Conservation (phyloP, 1,140 invertebrate genomes). For the Lineus longissimus region DNA sequence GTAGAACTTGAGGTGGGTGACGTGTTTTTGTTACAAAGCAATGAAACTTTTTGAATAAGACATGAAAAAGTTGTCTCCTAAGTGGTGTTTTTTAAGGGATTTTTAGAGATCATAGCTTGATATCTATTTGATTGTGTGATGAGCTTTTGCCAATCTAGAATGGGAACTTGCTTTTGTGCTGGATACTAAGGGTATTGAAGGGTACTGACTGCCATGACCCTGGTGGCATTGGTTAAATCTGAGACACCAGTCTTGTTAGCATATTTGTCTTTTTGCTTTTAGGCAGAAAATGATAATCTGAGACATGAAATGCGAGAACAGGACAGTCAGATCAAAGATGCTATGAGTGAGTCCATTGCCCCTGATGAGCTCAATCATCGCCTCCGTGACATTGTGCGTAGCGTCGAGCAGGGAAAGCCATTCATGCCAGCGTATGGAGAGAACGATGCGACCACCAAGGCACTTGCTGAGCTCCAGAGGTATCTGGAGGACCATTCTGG, state of each 20-base stretch:
- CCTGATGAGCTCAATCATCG: slow-evolving; percentile 36
- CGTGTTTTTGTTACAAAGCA: background rate
- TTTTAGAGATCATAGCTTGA: too few species aligned
- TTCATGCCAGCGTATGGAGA: background rate
- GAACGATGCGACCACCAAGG: background rate
- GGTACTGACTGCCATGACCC: too few species aligned
- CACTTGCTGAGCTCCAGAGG: slow-evolving; percentile 33
- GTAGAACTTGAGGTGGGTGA: background rate
- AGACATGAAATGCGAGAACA: slow-evolving; percentile 34
- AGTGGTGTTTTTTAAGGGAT: too few species aligned
- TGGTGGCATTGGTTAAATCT: too few species aligned
- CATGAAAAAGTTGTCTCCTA: too few species aligned
- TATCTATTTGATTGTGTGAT: too few species aligned
- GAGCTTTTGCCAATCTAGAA: too few species aligned
- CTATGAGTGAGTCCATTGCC: slow-evolving; percentile 28
- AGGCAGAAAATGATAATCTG: slow-evolving; percentile 35
- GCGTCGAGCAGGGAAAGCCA: background rate
- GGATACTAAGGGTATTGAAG: too few species aligned
- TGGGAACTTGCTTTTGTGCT: too few species aligned
- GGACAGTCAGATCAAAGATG: slow-evolving; percentile 21
- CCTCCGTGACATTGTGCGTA: slow-evolving; percentile 29
- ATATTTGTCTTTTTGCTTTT: slow-evolving; percentile 4
- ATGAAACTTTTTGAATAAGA: too few species aligned
- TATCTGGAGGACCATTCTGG: slow-evolving; percentile 37
- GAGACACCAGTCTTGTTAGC: background rate